Evolutionary conservation across 2,888 invertebrate genomes (phyloP).

Genomic region (Tipula helvola): DNA sequence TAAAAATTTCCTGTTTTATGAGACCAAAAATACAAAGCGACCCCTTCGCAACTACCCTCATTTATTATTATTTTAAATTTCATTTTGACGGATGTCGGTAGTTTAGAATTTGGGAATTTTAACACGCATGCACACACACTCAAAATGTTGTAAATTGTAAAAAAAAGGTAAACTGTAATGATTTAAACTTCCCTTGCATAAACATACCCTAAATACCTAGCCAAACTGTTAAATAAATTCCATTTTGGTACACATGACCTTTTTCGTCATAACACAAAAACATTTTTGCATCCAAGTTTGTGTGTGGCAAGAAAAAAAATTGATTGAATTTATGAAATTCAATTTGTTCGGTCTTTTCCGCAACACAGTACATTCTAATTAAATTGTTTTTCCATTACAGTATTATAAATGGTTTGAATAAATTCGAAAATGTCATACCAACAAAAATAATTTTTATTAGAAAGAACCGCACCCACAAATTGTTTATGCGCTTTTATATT

Average conservation of each 20-base stretch:
- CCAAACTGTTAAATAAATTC: background rate
- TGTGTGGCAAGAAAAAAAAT: background rate
- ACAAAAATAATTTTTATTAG: background rate
- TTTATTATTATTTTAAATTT: background rate
- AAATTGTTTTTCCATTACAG: background rate
- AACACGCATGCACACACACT: background rate
- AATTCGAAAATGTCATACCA: background rate
- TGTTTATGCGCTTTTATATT: background rate
- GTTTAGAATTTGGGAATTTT: background rate
- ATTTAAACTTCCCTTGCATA: background rate
- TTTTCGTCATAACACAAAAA: background rate
- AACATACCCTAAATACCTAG: background rate
- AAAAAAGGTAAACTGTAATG: background rate
- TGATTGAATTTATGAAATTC: background rate
- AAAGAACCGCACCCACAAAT: background rate
- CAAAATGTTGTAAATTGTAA: background rate
- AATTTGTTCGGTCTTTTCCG: background rate
- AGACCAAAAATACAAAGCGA: background rate
- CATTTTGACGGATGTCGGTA: background rate
- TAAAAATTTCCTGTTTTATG: background rate
- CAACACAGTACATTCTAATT: background rate
- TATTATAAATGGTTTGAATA: background rate
- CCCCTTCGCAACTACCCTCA: background rate
- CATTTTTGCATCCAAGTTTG: background rate
- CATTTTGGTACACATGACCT: background rate